Conservation (phyloP, 2,888 invertebrate genomes). For the Desoria tigrina region DNA sequence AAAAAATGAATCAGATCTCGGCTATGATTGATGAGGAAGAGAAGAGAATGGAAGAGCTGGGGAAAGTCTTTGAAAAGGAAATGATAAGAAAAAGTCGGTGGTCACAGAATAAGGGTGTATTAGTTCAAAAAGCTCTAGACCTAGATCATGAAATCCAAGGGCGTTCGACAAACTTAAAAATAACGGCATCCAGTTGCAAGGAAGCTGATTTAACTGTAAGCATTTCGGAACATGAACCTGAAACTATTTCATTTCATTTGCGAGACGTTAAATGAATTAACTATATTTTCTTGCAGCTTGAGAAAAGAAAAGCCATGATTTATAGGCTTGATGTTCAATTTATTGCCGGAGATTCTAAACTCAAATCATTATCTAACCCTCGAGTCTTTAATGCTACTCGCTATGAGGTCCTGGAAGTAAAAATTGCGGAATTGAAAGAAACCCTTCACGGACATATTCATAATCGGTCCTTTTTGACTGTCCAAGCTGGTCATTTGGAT, state of each 20-base stretch:
- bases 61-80: constrained; percentile 61
- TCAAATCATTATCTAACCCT: constrained; percentile 1
- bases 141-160: constrained; percentile 14
- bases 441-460: constrained; percentile 18
- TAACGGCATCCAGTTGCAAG: background rate
- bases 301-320: constrained; percentile 1
- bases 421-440: constrained; percentile 25
- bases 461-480: constrained; percentile 21
- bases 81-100: constrained; percentile 21
- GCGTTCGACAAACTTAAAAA: constrained; percentile 7
- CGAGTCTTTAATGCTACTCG: constrained; percentile 1
- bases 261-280: too few species aligned
- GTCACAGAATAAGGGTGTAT: constrained; percentile 14
- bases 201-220: constrained; percentile 9
- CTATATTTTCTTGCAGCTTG: constrained; percentile 7
- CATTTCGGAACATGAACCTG: too few species aligned
- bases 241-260: too few species aligned
- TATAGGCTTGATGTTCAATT: constrained; percentile 15
- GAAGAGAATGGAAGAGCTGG: constrained; percentile 67
- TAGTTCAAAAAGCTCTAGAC: constrained; percentile 8
- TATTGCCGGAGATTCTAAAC: background rate
- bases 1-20: constrained; percentile 64
- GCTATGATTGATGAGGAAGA: constrained; percentile 66
- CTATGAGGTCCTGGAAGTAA: constrained; percentile 2
- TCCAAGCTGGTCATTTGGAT: constrained; percentile 35